A percentile compares a stretch with the other conserved stretches of the same genome.
phyloP scores from a whole-genome alignment of 2,113 vertebrate species.

The Patagioenas fasciata region DNA sequence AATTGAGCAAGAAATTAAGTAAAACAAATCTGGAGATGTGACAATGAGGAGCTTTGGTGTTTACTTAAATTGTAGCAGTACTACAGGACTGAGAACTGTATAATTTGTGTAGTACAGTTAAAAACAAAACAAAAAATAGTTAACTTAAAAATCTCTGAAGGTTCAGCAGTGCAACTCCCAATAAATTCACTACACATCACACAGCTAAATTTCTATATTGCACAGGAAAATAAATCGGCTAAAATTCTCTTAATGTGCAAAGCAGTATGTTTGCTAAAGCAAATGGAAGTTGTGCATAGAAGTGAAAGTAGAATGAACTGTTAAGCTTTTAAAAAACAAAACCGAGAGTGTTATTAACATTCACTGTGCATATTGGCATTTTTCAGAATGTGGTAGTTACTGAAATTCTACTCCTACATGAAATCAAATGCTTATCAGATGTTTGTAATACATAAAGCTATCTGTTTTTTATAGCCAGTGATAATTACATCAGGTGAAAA shows the following conservation, averaged over 20 bases:
- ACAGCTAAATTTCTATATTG: neutral
- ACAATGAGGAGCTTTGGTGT: neutral
- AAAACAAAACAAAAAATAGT: neutral
- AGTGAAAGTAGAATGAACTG: neutral
- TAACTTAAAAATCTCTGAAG: neutral
- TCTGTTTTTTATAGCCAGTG: neutral
- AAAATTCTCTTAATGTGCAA: neutral
- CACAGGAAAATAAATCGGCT: neutral
- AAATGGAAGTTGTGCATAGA: neutral
- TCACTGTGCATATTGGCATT: neutral
- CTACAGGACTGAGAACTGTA: neutral
- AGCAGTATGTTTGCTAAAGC: neutral
- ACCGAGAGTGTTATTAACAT: neutral
- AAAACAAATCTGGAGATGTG: neutral
- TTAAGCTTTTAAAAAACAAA: neutral
- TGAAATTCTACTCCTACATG: neutral
- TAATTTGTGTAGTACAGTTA: neutral
- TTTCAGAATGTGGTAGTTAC: neutral
- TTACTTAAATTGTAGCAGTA: neutral
- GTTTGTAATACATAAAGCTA: neutral
- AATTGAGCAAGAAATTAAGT: neutral
- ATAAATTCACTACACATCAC: neutral
- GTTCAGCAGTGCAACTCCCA: neutral
- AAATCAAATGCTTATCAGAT: neutral
- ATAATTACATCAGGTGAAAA: slow-evolving; percentile 4